Conservation (phyloP, 2,888 invertebrate species). For the Keiferia lycopersicella region DNA sequence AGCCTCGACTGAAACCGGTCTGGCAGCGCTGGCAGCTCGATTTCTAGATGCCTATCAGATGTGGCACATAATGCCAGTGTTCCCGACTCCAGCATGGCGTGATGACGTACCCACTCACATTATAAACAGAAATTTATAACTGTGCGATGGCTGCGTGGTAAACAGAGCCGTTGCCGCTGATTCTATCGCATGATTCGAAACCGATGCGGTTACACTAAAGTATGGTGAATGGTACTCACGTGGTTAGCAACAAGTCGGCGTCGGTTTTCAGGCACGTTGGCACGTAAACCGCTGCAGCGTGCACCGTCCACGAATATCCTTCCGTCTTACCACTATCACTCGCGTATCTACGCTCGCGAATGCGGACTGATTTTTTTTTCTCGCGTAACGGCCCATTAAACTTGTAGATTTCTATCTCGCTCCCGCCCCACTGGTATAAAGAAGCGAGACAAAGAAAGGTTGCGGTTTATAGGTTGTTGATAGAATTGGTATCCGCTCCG, state of each 20-base stretch:
- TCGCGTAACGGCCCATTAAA: slow-evolving; percentile 81
- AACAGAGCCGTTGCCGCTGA: slow-evolving; percentile 26
- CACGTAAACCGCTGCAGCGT: slow-evolving; percentile 54
- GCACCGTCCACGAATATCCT: slow-evolving; percentile 59
- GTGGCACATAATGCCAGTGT: slow-evolving; percentile 39
- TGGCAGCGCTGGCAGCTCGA: slow-evolving; percentile 27
- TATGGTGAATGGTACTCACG: slow-evolving; percentile 48
- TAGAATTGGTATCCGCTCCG: slow-evolving; percentile 81
- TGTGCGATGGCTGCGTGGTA: not conserved
- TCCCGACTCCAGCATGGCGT: slow-evolving; percentile 39
- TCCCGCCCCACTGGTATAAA: slow-evolving; percentile 66
- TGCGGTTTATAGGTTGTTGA: slow-evolving; percentile 82
- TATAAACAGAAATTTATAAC: slow-evolving; percentile 13
- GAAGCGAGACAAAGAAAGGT: slow-evolving; percentile 81
- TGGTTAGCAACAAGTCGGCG: slow-evolving; percentile 58
- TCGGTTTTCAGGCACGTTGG: slow-evolving; percentile 29
- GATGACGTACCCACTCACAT: slow-evolving; percentile 39
- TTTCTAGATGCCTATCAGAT: slow-evolving; percentile 28
- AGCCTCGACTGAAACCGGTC: slow-evolving; percentile 35
- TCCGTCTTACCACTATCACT: slow-evolving; percentile 77
- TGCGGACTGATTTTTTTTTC: slow-evolving; percentile 80
- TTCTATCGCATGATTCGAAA: slow-evolving; percentile 23
- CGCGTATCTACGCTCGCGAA: slow-evolving; percentile 80
- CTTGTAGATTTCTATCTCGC: slow-evolving; percentile 80
- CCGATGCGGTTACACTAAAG: slow-evolving; percentile 26